Evolutionary conservation across 2,113 vertebrate species (phyloP).

Genomic region (Picathartes gymnocephalus): DNA sequence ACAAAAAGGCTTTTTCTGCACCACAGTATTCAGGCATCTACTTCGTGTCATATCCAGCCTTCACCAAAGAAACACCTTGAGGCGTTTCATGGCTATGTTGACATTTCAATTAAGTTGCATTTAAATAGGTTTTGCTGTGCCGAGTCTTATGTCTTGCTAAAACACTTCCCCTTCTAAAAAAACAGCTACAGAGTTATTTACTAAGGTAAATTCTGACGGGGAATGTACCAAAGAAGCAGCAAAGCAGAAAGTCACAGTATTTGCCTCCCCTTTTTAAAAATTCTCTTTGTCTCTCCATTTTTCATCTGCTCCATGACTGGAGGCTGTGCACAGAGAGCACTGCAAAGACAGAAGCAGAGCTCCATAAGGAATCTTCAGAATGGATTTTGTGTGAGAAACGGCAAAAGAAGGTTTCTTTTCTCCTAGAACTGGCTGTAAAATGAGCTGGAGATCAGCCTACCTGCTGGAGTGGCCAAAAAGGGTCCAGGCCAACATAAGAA

Average conservation of each 20-base stretch:
- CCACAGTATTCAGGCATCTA: not conserved
- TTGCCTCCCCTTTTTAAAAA: not conserved
- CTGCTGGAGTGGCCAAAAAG: not conserved
- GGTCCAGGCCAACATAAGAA: not conserved
- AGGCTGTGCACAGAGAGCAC: not conserved
- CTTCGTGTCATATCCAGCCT: not conserved
- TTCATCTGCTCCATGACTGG: not conserved
- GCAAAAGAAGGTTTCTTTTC: not conserved
- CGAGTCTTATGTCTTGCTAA: slow-evolving; percentile 9
- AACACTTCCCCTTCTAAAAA: not conserved
- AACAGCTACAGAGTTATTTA: not conserved
- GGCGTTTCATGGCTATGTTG: not conserved
- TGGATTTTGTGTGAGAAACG: fast-evolving
- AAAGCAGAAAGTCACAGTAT: slow-evolving; percentile 8
- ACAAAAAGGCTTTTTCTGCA: not conserved
- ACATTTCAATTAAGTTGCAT: slow-evolving; percentile 44
- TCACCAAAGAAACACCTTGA: slow-evolving; percentile 13
- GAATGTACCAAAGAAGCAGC: not conserved
- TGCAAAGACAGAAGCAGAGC: not conserved
- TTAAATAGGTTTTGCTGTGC: slow-evolving; percentile 23
- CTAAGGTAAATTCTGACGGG: not conserved
- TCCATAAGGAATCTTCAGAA: not conserved
- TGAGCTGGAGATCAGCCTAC: not conserved
- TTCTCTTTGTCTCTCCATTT: not conserved
- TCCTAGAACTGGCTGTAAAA: not conserved